phyloP scores from a whole-genome alignment of 1,140 invertebrate genomes.

The Drosophila albomicans region DNA sequence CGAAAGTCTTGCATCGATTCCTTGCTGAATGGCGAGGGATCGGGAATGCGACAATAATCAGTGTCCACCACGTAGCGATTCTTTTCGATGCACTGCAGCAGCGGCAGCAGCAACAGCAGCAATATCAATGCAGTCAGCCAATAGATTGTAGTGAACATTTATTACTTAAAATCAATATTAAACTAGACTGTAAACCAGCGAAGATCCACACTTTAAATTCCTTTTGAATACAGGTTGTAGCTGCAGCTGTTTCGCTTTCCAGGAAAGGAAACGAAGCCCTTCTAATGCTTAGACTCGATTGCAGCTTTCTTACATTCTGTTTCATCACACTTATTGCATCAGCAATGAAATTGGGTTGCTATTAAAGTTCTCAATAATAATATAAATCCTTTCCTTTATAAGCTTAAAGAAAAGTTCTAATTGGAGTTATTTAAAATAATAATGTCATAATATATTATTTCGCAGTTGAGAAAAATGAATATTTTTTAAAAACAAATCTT shows the following conservation, averaged over 20 bases:
- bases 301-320: too few relatives aligned
- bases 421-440: too few relatives aligned
- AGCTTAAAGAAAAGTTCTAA: too few relatives aligned
- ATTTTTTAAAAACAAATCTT: too few relatives aligned
- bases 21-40: constrained; percentile 88
- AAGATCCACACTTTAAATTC: neutral
- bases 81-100: constrained; percentile 11
- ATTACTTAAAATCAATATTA: neutral
- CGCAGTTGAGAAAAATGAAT: too few relatives aligned
- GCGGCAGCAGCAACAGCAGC: neutral
- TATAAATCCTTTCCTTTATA: too few relatives aligned
- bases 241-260: neutral
- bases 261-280: neutral
- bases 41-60: constrained; percentile 88
- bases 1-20: constrained; percentile 87
- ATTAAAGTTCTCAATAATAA: too few relatives aligned
- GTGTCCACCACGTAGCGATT: constrained; percentile 87
- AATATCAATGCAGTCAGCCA: neutral
- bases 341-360: too few relatives aligned
- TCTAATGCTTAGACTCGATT: too few relatives aligned
- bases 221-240: neutral
- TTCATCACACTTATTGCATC: too few relatives aligned
- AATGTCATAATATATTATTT: too few relatives aligned
- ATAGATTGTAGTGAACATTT: neutral
- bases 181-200: neutral